These are phyloP conservation scores for Platanista minor DNA, from an alignment of 2,113 vertebrate genomes.

Conservation along the genomic window DNA sequence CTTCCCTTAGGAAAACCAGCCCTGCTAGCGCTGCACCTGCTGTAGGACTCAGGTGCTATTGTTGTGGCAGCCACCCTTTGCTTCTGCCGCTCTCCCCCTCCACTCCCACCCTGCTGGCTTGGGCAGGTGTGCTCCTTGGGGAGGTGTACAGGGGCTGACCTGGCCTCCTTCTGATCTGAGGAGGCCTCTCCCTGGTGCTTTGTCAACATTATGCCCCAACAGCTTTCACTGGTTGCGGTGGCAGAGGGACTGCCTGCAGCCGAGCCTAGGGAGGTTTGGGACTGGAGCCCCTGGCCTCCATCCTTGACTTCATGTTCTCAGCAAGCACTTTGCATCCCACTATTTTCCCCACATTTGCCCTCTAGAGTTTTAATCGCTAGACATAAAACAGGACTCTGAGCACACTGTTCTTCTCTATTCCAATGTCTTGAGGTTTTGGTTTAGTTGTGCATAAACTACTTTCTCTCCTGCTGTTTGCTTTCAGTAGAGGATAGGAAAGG, in stretches of 20 bases:
- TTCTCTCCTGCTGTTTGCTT: background rate
- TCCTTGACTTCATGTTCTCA: rapidly evolving
- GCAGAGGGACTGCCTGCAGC: background rate
- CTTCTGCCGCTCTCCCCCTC: too few species aligned
- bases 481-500: background rate
- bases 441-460: background rate
- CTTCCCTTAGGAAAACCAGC: background rate
- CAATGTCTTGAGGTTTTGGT: background rate
- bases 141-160: background rate
- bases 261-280: background rate
- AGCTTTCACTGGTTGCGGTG: rapidly evolving
- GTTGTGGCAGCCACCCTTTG: background rate
- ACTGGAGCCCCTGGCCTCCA: background rate
- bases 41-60: rapidly evolving
- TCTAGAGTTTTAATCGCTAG: background rate
- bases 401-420: background rate
- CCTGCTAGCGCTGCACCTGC: background rate
- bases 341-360: background rate
- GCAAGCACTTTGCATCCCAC: background rate
- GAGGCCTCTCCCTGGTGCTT: background rate
- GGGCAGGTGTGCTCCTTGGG: background rate
- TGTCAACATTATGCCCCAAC: background rate
- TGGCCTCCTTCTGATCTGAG: background rate
- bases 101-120: background rate
- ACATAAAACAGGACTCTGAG: background rate